Evolutionary conservation across 2,113 vertebrate genomes (phyloP), one percentile per base, ranked within the genome.

Genomic region (Hiodon tergisus): DNA sequence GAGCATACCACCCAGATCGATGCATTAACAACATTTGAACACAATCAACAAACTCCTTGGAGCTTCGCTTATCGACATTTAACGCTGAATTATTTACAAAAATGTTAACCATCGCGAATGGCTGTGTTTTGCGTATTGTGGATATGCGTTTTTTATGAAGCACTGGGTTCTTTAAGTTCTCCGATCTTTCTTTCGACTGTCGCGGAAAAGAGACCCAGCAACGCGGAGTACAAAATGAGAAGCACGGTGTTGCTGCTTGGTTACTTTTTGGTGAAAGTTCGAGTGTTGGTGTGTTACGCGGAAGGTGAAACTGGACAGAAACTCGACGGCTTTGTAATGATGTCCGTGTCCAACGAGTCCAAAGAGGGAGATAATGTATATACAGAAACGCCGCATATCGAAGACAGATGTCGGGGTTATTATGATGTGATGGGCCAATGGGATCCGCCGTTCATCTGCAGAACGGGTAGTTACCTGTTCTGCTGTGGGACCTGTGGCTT

Each of bases 401-500:
- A 97, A 77, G 97, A 98, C 87, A 90, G 85, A 76, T 99, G 97
- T 76, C 90, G 95, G 83, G 97, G 97, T 65, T 99, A 99, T 90
- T 99, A 93, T 88, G 97, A 99, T 81, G 97, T 99, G 87, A 99
- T 99, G 97, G 97, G 97, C 85, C 97, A 99, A 90, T 99, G 94
- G 94, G 97, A 98, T 88, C 95, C 95, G 71, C 92, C 96, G 85
- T 99, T 99, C 85, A 90, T 93, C 83, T 99, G 97, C 93, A 95
- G 94, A 80, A 96, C 96, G 13, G 94, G 94, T 78, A 92, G 93
- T 81, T 99, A 98, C 88, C 91, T 98, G 82, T 98, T 93, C 88
- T 99, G 97, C 92, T 99, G 97, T 83, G 97, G 97, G 91, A 98
- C 97, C 93, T 99, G 97, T 93, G 97, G 97, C 93, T 99, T 98